Evolutionary conservation across 2,888 invertebrate species (phyloP), one percentile per base, ranked within the genome.

Genomic region (Arrhopalites spinosus): DNA sequence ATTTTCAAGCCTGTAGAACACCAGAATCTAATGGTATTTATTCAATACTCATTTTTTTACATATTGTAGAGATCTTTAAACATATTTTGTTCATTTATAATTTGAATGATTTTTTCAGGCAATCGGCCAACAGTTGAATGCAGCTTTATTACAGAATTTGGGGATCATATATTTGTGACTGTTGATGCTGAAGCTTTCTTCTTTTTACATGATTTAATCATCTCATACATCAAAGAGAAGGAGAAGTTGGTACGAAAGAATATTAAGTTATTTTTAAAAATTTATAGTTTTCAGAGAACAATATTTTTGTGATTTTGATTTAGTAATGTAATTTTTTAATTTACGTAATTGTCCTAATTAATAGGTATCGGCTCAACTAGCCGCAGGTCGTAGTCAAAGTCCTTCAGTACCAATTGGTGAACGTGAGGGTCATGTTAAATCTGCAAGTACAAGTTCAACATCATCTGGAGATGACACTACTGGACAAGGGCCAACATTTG

Each of bases 141-240:
- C 88, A 95, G 95, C 86, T 98, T 99, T 86, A 95, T 98, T 78
- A 98, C 98, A 1, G 97, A 98, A 87, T 98, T 99, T 87, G 96
- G 98, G 85, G 97, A 98, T 86, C 97, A 98, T 86, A 98, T 98
- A 84, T 96, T 95, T 86, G 97, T 98, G 78, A 96, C 97, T 0
- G 96, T 97, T 79, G 96, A 99, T 87, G 98, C 98, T 0, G 98
- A 98, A 87, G 95, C 96, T 0, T 97, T 99, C 87, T 93, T 98
- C 87, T 99, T 98, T 86, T 88, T 99, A 45, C 98, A 98, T 85
- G 98, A 98, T 86, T 89, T 99, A 76, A 94, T 98, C 81, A 95
- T 95, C 0, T 95, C 96, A 0, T 99, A 99, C 85, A 91, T 98
- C 74, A 94, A 93, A 85, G 96, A 96, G 86, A 95, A 94, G 85